Conservation (phyloP, 2,888 invertebrate species). For the Geotrupes spiniger region DNA sequence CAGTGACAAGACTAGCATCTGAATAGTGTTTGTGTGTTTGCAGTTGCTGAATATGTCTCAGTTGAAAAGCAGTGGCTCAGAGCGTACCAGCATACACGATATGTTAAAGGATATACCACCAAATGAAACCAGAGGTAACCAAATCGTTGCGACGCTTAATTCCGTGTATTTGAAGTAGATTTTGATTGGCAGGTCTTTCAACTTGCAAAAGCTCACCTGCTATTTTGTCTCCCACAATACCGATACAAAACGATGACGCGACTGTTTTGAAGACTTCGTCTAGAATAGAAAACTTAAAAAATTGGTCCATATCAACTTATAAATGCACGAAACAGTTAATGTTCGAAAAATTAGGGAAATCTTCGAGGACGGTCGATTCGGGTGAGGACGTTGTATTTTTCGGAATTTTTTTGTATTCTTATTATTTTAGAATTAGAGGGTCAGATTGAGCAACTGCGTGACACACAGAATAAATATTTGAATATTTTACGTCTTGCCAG, state of each 20-base stretch:
- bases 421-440: constrained; percentile 76
- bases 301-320: constrained; percentile 97
- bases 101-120: constrained; percentile 82
- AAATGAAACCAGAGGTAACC: constrained; percentile 59
- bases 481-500: constrained; percentile 83
- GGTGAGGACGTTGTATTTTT: constrained; percentile 54
- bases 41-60: constrained; percentile 38
- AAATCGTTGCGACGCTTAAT: constrained; percentile 70
- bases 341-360: constrained; percentile 94
- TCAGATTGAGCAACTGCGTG: constrained; percentile 88
- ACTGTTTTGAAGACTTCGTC: constrained; percentile 68
- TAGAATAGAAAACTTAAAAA: constrained; percentile 88
- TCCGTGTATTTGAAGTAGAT: constrained; percentile 62
- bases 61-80: constrained; percentile 48
- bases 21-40: no score
- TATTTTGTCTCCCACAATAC: constrained; percentile 54
- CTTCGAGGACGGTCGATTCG: constrained; percentile 84
- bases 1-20: no score
- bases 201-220: constrained; percentile 47
- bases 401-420: neutral
- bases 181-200: constrained; percentile 52
- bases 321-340: constrained; percentile 97
- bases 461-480: constrained; percentile 90
- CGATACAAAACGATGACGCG: constrained; percentile 56
- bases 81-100: constrained; percentile 74